Evolutionary conservation across 2,113 vertebrate species (phyloP).

Genomic region (Sinocyclocheilus anophthalmus): DNA sequence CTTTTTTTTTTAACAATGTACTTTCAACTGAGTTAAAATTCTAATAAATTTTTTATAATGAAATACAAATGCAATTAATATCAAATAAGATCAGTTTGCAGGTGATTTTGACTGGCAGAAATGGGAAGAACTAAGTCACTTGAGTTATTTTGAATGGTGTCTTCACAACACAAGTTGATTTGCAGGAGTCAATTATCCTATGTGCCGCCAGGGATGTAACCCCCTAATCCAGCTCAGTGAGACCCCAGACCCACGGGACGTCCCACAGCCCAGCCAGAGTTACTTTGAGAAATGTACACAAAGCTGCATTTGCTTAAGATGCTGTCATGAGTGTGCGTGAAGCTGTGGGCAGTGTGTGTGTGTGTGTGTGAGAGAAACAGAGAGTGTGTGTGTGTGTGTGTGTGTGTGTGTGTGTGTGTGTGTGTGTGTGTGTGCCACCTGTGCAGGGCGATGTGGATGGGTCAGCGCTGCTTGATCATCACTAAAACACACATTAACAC

Average conservation of each 20-base stretch:
- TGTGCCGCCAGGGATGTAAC: conserved; percentile 63
- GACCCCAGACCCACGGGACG: conserved; percentile 49
- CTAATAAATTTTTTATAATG: neutral
- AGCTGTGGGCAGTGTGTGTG: neutral
- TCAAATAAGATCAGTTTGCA: neutral
- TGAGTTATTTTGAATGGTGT: neutral
- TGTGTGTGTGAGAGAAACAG: neutral
- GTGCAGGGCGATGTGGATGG: neutral
- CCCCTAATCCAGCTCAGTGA: conserved; percentile 68
- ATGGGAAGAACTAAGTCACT: neutral
- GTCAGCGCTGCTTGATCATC: conserved; percentile 44
- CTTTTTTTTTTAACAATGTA: too few relatives aligned
- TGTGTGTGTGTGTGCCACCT: conserved; percentile 15
- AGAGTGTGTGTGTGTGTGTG: too few relatives aligned
- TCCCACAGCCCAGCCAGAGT: neutral
- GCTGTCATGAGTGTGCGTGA: conserved; percentile 53
- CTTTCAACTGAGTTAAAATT: too few relatives aligned
- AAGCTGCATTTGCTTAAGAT: conserved; percentile 70
- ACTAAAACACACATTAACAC: neutral
- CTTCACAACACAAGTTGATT: conserved; percentile 54
- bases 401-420: too few relatives aligned
- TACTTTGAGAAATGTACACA: conserved; percentile 72
- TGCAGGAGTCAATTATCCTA: conserved; percentile 73
- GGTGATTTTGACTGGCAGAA: neutral
- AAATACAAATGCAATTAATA: neutral